These are phyloP conservation scores for Sycobia sp. DNA, from an alignment of 1,140 invertebrate genomes.

Conservation along the genomic window DNA sequence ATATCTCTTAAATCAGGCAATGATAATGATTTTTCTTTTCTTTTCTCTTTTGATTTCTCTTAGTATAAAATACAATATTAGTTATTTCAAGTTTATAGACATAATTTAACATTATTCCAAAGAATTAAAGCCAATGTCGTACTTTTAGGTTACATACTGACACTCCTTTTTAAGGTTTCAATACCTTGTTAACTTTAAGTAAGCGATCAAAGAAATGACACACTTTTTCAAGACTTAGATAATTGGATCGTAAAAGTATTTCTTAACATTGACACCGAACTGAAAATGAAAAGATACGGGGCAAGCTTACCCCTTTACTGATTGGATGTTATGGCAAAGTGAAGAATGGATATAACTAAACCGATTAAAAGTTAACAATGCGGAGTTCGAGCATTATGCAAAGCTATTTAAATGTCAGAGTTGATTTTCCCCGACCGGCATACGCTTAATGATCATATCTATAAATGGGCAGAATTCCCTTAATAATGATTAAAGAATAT, in stretches of 20 bases:
- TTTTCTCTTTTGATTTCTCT: too few relatives aligned
- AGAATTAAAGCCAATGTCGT: constrained; percentile 12
- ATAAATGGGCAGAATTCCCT: too few relatives aligned
- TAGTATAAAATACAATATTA: too few relatives aligned
- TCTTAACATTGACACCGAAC: constrained; percentile 4
- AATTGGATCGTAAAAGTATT: not conserved
- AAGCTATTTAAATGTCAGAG: constrained; percentile 8
- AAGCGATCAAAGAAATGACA: not conserved
- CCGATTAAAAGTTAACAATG: constrained; percentile 25
- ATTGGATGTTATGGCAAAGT: constrained; percentile 21
- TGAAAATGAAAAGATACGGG: not conserved
- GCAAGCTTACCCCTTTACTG: constrained; percentile 1
- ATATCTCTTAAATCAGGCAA: too few relatives aligned
- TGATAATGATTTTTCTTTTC: too few relatives aligned
- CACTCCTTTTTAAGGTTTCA: not conserved
- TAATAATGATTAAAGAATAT: too few relatives aligned
- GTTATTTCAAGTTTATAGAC: too few relatives aligned
- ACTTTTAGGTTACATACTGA: not conserved
- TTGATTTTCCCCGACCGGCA: too few relatives aligned
- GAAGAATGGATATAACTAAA: constrained; percentile 21
- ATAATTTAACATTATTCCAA: too few relatives aligned
- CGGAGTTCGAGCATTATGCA: constrained; percentile 9
- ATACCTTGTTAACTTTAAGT: not conserved
- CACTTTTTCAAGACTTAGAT: not conserved
- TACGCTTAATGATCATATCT: too few relatives aligned